These are phyloP conservation scores for Cryptophagus acutangulus DNA, from an alignment of 2,888 invertebrate species.

Conservation along the genomic window DNA sequence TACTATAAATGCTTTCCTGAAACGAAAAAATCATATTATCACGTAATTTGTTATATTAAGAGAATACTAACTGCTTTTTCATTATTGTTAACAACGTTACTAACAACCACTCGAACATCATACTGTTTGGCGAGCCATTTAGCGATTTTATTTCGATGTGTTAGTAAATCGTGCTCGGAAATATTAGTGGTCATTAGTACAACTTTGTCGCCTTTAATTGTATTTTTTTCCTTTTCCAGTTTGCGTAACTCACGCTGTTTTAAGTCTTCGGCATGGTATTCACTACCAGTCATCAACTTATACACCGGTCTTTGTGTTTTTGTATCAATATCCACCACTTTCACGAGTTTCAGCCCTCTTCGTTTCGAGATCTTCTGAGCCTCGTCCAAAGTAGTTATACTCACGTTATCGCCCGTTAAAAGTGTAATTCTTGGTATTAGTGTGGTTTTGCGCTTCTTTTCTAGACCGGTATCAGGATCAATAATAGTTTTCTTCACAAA, in stretches of 20 bases:
- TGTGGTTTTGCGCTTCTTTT: slow-evolving; percentile 37
- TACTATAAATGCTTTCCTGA: slow-evolving; percentile 56
- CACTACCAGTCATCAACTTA: slow-evolving; percentile 62
- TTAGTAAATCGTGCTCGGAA: slow-evolving; percentile 61
- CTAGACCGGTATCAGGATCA: slow-evolving; percentile 15
- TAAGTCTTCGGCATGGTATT: slow-evolving; percentile 60
- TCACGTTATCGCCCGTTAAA: slow-evolving; percentile 54
- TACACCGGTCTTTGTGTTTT: slow-evolving; percentile 66
- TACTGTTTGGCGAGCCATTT: slow-evolving; percentile 64
- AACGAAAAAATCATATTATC: slow-evolving; percentile 31
- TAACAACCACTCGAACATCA: slow-evolving; percentile 59
- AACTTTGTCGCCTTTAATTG: slow-evolving; percentile 59
- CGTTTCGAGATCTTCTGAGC: slow-evolving; percentile 65
- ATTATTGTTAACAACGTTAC: slow-evolving; percentile 52
- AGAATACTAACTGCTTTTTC: slow-evolving; percentile 41
- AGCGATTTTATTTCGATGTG: slow-evolving; percentile 58
- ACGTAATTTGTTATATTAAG: not conserved
- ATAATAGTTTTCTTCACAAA: too few species aligned
- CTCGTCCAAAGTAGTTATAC: slow-evolving; percentile 60
- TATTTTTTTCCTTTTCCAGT: slow-evolving; percentile 40
- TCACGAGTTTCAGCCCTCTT: slow-evolving; percentile 64
- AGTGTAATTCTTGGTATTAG: slow-evolving; percentile 62
- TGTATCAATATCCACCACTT: slow-evolving; percentile 61
- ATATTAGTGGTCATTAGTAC: slow-evolving; percentile 60
- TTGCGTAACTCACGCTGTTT: slow-evolving; percentile 52